phyloP scores from a whole-genome alignment of 2,888 invertebrate species.

The Sinohyriopsis cumingii region DNA sequence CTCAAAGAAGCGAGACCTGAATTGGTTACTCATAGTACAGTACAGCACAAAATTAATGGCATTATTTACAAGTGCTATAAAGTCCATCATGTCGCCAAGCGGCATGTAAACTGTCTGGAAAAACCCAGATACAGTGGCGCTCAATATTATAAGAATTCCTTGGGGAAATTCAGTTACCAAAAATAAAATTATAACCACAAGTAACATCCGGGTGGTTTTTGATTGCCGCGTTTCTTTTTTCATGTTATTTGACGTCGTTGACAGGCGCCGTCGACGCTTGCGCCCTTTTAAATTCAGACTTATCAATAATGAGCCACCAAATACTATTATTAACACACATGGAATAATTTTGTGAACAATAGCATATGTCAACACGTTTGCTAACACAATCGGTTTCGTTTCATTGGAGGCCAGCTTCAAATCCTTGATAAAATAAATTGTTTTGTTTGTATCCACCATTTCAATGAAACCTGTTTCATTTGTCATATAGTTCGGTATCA shows the following conservation, averaged over 20 bases:
- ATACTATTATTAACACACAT: conserved; percentile 86
- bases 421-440: conserved; percentile 48
- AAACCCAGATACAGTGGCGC: conserved; percentile 82
- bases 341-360: conserved; percentile 93
- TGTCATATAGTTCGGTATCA: conserved; percentile 88
- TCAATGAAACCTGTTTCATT: conserved; percentile 77
- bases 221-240: conserved; percentile 69
- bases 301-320: conserved; percentile 70
- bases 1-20: conserved; percentile 71
- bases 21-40: conserved; percentile 94
- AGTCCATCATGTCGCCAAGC: conserved; percentile 86
- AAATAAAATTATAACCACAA: conserved; percentile 88
- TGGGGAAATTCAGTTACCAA: conserved; percentile 92
- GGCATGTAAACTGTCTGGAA: conserved; percentile 75
- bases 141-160: conserved; percentile 81
- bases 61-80: conserved; percentile 90
- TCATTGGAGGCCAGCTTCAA: conserved; percentile 51
- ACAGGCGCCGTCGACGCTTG: conserved; percentile 48
- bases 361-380: conserved; percentile 73
- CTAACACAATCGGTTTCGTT: conserved; percentile 47
- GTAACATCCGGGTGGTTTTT: conserved; percentile 89
- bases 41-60: conserved; percentile 94
- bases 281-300: conserved; percentile 50
- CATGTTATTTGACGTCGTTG: conserved; percentile 43
- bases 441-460: conserved; percentile 42